phyloP scores from a whole-genome alignment of 2,888 invertebrate genomes.

The Diadromus collaris region DNA sequence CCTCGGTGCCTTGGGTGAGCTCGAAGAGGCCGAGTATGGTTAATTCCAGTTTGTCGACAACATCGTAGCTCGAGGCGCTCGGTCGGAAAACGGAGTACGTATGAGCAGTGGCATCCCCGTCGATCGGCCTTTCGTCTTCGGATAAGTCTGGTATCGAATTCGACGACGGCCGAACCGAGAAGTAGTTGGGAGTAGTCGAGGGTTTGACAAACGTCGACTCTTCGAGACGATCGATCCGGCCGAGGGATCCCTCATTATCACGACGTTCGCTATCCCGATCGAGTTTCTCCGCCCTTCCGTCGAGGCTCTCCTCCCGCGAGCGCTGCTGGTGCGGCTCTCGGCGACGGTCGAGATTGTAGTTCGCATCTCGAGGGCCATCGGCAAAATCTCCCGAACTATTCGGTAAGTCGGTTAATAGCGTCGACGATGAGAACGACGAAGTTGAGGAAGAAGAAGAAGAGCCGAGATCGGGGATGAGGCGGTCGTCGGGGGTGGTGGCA shows the following conservation, averaged over 20 bases:
- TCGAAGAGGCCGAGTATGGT: conserved; percentile 91
- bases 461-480: conserved; percentile 1
- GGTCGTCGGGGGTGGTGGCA: neutral
- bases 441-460: conserved; percentile 42
- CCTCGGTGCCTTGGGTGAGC: conserved; percentile 85
- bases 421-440: conserved; percentile 24
- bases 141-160: conserved; percentile 36
- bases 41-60: conserved; percentile 80
- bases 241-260: conserved; percentile 45
- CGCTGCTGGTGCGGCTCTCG: neutral
- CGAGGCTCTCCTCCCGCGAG: conserved; percentile 27
- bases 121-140: conserved; percentile 7
- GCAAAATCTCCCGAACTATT: neutral
- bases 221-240: conserved; percentile 38
- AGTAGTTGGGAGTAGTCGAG: conserved; percentile 16
- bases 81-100: conserved; percentile 1
- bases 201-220: conserved; percentile 13
- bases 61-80: conserved; percentile 38
- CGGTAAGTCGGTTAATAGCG: conserved; percentile 27
- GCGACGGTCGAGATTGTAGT: conserved; percentile 3
- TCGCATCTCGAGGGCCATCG: conserved; percentile 10
- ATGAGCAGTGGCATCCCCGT: neutral
- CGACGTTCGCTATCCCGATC: conserved; percentile 37
- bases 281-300: conserved; percentile 16
- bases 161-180: conserved; percentile 35